phyloP scores from a whole-genome alignment of 2,797 vertebrate genomes.

The Tauraco hartlaubi region DNA sequence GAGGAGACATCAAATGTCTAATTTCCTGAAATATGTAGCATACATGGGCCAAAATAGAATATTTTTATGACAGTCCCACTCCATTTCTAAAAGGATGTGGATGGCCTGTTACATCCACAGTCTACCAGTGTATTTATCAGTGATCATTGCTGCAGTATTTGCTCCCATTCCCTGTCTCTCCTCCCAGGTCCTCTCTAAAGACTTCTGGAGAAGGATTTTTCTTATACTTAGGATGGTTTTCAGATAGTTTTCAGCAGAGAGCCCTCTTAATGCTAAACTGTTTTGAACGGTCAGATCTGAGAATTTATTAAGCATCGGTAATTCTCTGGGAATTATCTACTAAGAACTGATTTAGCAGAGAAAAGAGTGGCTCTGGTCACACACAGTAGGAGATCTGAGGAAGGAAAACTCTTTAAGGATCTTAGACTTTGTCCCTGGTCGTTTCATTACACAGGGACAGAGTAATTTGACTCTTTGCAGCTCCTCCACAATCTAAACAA shows the following conservation, averaged over 20 bases:
- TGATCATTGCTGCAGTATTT: not conserved
- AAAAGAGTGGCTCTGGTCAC: not conserved
- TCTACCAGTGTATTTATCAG: not conserved
- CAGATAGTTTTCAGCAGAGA: not conserved
- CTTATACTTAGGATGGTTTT: not conserved
- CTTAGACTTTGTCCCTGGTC: not conserved
- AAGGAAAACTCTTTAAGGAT: not conserved
- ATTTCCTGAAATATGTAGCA: not conserved
- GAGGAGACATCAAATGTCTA: not conserved
- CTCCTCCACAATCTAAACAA: not conserved
- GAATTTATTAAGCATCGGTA: constrained; percentile 19
- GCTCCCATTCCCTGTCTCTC: not conserved
- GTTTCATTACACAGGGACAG: not conserved
- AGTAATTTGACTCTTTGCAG: not conserved
- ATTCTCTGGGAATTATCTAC: constrained; percentile 6
- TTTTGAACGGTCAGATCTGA: not conserved
- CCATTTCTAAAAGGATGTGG: not conserved
- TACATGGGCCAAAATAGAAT: not conserved
- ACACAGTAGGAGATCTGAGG: not conserved
- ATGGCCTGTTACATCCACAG: not conserved
- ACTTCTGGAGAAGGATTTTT: not conserved
- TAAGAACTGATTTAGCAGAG: constrained; percentile 29
- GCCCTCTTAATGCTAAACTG: not conserved
- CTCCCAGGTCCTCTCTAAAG: not conserved
- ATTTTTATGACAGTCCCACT: not conserved